These are phyloP conservation scores for Polymixis lichenea DNA, from an alignment of 2,888 invertebrate genomes.

Conservation along the genomic window DNA sequence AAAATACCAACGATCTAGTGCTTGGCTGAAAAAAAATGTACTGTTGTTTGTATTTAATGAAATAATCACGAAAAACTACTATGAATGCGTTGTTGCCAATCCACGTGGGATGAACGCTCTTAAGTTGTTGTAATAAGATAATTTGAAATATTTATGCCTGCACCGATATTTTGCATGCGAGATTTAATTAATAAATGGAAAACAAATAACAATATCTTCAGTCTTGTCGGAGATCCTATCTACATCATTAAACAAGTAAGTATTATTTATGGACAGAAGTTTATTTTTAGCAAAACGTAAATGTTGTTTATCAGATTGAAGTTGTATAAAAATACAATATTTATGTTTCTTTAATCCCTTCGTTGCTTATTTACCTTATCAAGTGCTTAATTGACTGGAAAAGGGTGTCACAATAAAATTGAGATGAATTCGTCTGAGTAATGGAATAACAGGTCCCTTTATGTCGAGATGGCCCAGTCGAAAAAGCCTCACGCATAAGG, in stretches of 20 bases:
- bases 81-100: no score
- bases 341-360: not conserved
- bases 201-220: conserved; percentile 7
- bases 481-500: not conserved
- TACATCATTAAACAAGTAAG: conserved; percentile 14
- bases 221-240: not conserved
- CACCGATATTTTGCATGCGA: not conserved
- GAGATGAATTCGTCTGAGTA: not conserved
- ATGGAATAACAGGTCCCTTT: not conserved
- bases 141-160: conserved; percentile 15
- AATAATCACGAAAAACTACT: no score
- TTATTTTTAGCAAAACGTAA: conserved; percentile 1
- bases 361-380: conserved; percentile 4
- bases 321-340: not conserved
- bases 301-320: not conserved
- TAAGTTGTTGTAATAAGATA: not conserved
- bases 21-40: no score
- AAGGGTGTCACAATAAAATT: not conserved
- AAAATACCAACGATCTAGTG: no score
- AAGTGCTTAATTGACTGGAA: not conserved
- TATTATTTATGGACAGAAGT: conserved; percentile 6
- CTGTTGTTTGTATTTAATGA: no score
- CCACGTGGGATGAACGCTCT: no score
- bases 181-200: not conserved
- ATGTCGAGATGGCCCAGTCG: not conserved